Percentiles rank a stretch among this genome's conserved stretches.
These are phyloP conservation scores for Drosophila paramelanica DNA, from an alignment of 2,888 invertebrate genomes.

Conservation along the genomic window DNA sequence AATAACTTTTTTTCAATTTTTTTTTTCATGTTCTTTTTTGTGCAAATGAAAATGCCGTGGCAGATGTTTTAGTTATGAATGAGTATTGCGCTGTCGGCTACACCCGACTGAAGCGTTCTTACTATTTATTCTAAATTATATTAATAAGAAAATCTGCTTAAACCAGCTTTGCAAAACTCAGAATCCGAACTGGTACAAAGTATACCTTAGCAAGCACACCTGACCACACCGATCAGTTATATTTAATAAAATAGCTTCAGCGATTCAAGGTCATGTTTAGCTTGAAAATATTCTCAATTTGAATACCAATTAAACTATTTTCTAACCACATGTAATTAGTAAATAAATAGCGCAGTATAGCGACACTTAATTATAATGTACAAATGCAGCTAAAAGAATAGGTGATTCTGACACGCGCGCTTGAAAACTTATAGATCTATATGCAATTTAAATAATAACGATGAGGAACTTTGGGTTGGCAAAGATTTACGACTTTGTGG, in stretches of 20 bases:
- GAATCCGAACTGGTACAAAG: not conserved
- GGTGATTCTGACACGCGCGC: constrained; percentile 21
- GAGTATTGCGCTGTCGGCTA: no score
- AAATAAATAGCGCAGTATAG: not conserved
- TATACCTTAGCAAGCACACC: constrained; percentile 5
- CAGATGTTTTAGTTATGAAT: no score
- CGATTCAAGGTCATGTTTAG: constrained; percentile 28
- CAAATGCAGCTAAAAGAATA: constrained; percentile 16
- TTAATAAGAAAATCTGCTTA: not conserved
- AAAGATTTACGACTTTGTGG: constrained; percentile 14
- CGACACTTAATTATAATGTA: constrained; percentile 24
- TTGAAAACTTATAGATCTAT: constrained; percentile 6
- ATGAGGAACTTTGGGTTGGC: not conserved
- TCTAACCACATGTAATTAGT: constrained; percentile 30
- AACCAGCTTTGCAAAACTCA: constrained; percentile 2
- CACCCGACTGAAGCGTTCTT: no score
- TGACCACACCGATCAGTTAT: constrained; percentile 9
- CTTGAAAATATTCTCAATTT: constrained; percentile 27
- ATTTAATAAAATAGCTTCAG: constrained; percentile 22
- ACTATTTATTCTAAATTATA: no score
- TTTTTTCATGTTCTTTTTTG: no score
- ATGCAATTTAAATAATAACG: not conserved
- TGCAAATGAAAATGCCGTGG: no score
- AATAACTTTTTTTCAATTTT: no score
- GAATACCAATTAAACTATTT: constrained; percentile 13